These are phyloP conservation scores for Merluccius polli DNA, from an alignment of 2,797 vertebrate species.

Conservation along the genomic window DNA sequence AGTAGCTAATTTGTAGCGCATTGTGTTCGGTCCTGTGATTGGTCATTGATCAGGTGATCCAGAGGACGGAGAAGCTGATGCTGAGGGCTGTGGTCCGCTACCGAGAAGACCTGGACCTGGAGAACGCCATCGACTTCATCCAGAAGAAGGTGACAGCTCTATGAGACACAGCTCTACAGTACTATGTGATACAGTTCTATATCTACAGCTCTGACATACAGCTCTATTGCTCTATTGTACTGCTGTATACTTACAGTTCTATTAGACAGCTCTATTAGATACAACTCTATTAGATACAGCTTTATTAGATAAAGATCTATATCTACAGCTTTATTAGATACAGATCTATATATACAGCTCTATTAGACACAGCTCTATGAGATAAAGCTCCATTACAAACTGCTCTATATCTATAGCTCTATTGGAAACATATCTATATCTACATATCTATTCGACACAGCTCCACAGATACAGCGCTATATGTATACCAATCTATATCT, in stretches of 20 bases:
- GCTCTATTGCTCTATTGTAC: no score
- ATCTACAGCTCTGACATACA: no score
- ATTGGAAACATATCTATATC: neutral
- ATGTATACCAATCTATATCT: no score
- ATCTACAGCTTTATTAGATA: no score
- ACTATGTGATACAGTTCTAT: no score
- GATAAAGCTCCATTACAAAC: neutral
- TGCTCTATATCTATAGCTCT: neutral
- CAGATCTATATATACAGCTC: neutral
- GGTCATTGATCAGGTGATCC: conserved; percentile 58
- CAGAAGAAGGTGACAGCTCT: conserved; percentile 77
- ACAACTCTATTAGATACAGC: neutral
- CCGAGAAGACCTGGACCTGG: conserved; percentile 78
- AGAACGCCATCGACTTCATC: conserved; percentile 81
- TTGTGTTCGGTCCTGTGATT: neutral
- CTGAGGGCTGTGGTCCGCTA: conserved; percentile 67
- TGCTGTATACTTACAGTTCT: neutral
- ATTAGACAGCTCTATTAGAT: neutral
- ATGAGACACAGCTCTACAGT: neutral
- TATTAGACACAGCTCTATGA: neutral
- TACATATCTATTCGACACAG: neutral
- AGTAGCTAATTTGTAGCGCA: neutral
- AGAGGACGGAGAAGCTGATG: conserved; percentile 69
- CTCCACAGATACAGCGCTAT: neutral
- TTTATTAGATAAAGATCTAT: neutral